These are phyloP conservation scores for Ceratina australensis DNA, from an alignment of 1,140 invertebrate species.

Conservation along the genomic window DNA sequence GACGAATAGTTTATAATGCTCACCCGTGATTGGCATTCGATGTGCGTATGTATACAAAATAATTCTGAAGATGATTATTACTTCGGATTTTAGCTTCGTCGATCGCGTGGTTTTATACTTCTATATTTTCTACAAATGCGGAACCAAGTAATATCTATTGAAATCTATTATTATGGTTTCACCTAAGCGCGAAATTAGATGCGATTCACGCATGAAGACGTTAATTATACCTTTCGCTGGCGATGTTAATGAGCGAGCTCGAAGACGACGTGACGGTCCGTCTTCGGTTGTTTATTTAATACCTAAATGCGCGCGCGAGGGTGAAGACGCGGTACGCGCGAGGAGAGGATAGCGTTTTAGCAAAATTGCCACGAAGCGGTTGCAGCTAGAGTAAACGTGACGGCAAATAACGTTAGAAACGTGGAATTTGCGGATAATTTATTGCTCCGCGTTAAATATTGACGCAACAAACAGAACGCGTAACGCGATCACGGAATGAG, in stretches of 20 bases:
- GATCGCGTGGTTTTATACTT: too few species aligned
- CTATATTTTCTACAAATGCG: too few species aligned
- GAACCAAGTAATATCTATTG: background rate
- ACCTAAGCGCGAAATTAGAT: too few species aligned
- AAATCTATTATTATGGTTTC: too few species aligned
- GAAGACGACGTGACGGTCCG: too few species aligned
- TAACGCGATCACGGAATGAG: slow-evolving; percentile 13
- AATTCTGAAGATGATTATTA: too few species aligned
- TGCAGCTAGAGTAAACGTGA: background rate
- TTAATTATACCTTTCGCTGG: too few species aligned
- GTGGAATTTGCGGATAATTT: slow-evolving; percentile 33
- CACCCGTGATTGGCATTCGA: background rate
- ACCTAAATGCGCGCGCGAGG: background rate
- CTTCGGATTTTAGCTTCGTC: too few species aligned
- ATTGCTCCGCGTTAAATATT: slow-evolving; percentile 37
- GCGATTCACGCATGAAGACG: too few species aligned
- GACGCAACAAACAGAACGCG: slow-evolving; percentile 16
- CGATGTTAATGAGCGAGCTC: too few species aligned
- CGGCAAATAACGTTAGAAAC: slow-evolving; percentile 23
- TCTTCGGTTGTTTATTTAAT: slow-evolving; percentile 30
- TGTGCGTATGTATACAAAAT: too few species aligned
- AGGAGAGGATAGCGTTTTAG: slow-evolving; percentile 18
- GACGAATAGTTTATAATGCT: background rate
- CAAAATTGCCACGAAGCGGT: background rate
- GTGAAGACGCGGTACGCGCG: background rate